Conservation (phyloP, 2,888 invertebrate genomes). For the Andrena haemorrhoa region DNA sequence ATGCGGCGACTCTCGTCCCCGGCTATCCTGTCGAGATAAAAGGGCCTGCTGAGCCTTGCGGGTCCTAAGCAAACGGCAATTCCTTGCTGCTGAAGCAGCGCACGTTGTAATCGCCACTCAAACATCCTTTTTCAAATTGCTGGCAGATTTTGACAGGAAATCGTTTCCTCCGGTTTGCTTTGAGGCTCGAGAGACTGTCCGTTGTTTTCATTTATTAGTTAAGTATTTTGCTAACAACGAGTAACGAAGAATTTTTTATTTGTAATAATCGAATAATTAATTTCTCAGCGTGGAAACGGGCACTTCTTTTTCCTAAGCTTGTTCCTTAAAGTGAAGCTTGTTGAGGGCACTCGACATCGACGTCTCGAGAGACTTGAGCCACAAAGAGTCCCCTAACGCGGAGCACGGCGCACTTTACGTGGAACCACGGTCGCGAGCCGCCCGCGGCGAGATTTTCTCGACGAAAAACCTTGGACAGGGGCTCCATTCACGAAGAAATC, state of each 20-base stretch:
- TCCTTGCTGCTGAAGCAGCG: neutral
- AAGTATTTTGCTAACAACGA: no score
- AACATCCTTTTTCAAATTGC: conserved; percentile 24
- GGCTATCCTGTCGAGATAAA: conserved; percentile 34
- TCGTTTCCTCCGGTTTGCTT: no score
- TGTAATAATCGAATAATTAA: neutral
- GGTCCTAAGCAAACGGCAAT: conserved; percentile 33
- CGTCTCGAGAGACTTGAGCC: conserved; percentile 2
- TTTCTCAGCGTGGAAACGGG: neutral
- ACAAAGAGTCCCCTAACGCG: conserved; percentile 40
- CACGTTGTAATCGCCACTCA: conserved; percentile 5
- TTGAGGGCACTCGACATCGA: neutral
- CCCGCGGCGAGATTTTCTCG: conserved; percentile 58
- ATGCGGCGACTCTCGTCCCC: conserved; percentile 8
- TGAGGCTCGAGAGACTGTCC: no score
- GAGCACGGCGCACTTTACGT: conserved; percentile 14
- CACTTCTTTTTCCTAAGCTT: neutral
- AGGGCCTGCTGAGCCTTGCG: neutral
- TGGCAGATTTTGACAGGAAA: neutral
- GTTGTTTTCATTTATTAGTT: no score
- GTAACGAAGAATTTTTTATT: no score
- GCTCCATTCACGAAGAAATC: conserved; percentile 75
- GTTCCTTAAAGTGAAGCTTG: conserved; percentile 15
- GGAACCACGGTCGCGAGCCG: conserved; percentile 23
- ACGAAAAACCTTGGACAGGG: conserved; percentile 70